A percentile compares a stretch with the other conserved stretches of the same genome.
Evolutionary conservation across 2,113 vertebrate genomes (phyloP).

Genomic region (Baryphthengus martii): DNA sequence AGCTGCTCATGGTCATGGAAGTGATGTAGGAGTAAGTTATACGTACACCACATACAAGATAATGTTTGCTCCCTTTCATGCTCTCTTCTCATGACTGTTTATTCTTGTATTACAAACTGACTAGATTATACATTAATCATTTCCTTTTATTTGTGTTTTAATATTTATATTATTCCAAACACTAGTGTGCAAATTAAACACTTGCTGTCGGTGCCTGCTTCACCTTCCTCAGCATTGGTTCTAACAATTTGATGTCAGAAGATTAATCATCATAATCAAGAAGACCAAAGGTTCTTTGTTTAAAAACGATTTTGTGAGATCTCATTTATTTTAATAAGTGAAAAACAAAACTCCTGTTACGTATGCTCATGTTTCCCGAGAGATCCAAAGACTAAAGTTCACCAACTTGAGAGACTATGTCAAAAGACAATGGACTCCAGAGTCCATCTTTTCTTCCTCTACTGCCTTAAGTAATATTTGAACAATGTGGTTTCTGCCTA

Average conservation of each 20-base stretch:
- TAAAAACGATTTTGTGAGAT: background rate
- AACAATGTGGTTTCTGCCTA: background rate
- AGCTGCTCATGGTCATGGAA: background rate
- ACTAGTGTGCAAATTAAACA: background rate
- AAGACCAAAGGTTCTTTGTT: background rate
- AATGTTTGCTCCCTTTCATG: background rate
- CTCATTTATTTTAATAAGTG: background rate
- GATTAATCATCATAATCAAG: background rate
- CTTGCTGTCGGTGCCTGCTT: background rate
- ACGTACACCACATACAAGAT: background rate
- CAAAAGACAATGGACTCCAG: background rate
- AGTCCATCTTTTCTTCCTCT: background rate
- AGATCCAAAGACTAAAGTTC: background rate
- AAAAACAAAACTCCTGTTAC: background rate
- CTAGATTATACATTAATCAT: background rate
- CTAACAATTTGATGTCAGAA: conserved; percentile 4
- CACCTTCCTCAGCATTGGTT: background rate
- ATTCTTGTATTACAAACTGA: background rate
- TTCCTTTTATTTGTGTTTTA: background rate
- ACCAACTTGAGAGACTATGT: background rate
- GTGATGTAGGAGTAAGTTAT: background rate
- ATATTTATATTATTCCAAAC: background rate
- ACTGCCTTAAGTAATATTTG: background rate
- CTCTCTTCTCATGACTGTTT: background rate
- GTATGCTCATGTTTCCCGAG: background rate